Conservation (phyloP, 2,113 vertebrate species). For the Pelusios castaneus region DNA sequence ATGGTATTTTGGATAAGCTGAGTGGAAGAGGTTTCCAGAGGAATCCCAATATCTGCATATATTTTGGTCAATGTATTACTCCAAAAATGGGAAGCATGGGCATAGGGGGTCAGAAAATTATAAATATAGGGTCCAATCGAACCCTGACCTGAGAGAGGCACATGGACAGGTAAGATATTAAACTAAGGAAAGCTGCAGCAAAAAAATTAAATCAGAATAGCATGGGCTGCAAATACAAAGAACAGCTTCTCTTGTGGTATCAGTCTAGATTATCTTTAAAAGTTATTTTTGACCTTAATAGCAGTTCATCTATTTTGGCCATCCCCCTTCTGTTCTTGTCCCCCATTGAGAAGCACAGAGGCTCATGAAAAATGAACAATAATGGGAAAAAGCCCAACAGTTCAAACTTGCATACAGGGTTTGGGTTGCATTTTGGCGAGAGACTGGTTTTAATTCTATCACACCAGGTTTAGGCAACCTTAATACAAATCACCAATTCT, state of each 20-base stretch:
- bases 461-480: background rate
- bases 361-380: background rate
- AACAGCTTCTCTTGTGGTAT: background rate
- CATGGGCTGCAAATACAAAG: background rate
- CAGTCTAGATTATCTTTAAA: background rate
- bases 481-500: background rate
- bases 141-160: background rate
- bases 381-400: background rate
- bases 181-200: background rate
- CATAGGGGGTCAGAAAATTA: background rate
- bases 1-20: background rate
- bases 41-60: accelerated
- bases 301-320: background rate
- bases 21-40: background rate
- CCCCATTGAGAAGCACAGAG: background rate
- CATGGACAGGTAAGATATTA: background rate
- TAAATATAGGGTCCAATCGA: background rate
- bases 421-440: background rate
- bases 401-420: background rate
- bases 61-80: background rate
- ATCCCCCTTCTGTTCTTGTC: accelerated
- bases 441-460: background rate
- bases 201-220: background rate
- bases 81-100: background rate
- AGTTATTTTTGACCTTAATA: background rate